Evolutionary conservation across 2,113 vertebrate species (phyloP).

Genomic region (Myrmecophaga tridactyla): DNA sequence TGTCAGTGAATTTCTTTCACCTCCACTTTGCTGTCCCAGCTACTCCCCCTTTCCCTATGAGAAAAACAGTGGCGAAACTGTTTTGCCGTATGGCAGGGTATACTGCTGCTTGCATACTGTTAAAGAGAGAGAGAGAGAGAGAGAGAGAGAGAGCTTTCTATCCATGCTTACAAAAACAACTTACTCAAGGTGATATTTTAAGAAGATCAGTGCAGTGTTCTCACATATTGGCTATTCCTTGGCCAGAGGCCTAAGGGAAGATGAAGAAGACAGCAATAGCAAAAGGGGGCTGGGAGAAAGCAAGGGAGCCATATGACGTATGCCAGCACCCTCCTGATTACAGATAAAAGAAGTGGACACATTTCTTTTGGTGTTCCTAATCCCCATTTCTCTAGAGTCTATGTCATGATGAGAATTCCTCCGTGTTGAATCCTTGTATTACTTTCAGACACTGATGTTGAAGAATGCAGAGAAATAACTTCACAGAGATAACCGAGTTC

Average conservation of each 20-base stretch:
- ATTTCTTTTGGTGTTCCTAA: not conserved
- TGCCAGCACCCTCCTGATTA: not conserved
- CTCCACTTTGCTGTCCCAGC: not conserved
- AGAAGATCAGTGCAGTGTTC: not conserved
- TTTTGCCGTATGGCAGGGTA: accelerated
- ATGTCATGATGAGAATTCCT: not conserved
- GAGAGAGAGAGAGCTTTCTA: not conserved
- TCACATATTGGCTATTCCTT: not conserved
- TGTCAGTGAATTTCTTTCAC: not conserved
- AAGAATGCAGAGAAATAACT: not conserved
- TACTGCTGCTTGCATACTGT: too few relatives aligned
- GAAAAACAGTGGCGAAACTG: not conserved
- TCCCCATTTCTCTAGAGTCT: not conserved
- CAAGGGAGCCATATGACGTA: accelerated
- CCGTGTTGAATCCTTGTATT: not conserved
- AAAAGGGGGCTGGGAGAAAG: not conserved
- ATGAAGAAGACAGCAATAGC: not conserved
- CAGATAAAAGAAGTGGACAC: not conserved
- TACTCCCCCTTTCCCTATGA: not conserved
- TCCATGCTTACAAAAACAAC: not conserved
- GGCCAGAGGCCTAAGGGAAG: not conserved
- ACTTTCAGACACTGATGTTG: not conserved
- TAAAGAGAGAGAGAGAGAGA: not conserved
- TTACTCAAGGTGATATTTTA: not conserved
- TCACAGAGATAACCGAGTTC: constrained; percentile 27